Conservation (phyloP, 2,113 vertebrate species). For the Chelonoidis abingdonii region DNA sequence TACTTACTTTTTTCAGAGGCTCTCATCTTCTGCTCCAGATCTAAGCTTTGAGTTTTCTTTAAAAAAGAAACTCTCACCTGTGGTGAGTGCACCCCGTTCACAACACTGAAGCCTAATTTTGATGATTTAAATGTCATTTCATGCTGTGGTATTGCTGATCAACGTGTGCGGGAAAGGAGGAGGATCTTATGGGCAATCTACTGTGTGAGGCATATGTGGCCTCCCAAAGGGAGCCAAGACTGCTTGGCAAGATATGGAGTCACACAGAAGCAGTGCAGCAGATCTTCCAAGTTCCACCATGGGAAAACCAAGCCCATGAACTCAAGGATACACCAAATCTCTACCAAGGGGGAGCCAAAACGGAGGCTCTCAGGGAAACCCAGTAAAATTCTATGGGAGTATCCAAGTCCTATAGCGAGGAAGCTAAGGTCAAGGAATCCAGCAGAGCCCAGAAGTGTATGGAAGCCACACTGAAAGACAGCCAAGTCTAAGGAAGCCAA, state of each 20-base stretch:
- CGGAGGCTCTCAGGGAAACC: neutral
- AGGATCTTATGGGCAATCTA: neutral
- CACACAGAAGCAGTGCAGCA: neutral
- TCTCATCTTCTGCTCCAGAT: neutral
- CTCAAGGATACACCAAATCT: neutral
- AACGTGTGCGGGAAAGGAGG: neutral
- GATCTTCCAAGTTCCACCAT: neutral
- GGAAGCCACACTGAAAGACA: neutral
- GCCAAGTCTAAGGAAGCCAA: neutral
- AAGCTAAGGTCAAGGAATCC: neutral
- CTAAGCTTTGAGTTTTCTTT: neutral
- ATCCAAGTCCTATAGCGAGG: neutral
- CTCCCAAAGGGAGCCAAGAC: neutral
- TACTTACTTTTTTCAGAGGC: neutral
- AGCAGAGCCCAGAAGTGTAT: neutral
- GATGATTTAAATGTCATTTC: neutral
- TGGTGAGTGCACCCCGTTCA: rapidly evolving
- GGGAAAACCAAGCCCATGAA: neutral
- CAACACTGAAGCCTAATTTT: neutral
- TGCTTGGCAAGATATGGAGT: neutral
- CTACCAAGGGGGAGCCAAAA: neutral
- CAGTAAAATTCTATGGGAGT: neutral
- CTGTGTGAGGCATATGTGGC: neutral
- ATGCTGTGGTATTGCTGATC: neutral
- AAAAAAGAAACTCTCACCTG: neutral